phyloP scores from a whole-genome alignment of 2,888 invertebrate genomes.

The Pyrgus malvae region DNA sequence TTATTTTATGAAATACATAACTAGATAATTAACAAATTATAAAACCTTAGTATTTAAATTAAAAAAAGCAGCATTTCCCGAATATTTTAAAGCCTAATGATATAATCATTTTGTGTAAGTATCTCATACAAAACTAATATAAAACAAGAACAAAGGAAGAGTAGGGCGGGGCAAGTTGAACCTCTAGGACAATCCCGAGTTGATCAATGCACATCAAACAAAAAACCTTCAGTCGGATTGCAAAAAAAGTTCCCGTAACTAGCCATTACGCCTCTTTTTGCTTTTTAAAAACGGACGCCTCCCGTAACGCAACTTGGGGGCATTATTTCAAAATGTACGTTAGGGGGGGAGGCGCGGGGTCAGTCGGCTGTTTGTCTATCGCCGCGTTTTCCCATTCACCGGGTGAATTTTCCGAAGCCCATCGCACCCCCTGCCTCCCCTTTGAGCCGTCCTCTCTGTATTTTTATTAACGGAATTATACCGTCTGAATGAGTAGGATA shows the following conservation, averaged over 20 bases:
- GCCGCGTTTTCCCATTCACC: conserved; percentile 79
- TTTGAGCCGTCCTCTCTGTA: conserved; percentile 64
- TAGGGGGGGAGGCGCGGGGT: conserved; percentile 59
- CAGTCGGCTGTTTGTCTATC: conserved; percentile 75
- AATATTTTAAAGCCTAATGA: too few relatives aligned
- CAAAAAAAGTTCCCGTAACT: conserved; percentile 21
- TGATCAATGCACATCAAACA: neutral
- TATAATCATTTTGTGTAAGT: too few relatives aligned
- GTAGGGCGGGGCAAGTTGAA: neutral
- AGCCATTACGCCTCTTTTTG: conserved; percentile 34
- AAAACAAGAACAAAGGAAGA: neutral
- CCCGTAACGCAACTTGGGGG: conserved; percentile 49
- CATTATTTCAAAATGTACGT: conserved; percentile 77
- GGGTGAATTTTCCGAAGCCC: conserved; percentile 80
- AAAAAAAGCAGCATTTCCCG: too few relatives aligned
- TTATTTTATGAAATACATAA: too few relatives aligned
- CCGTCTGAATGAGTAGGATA: conserved; percentile 70
- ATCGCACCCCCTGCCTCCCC: conserved; percentile 60
- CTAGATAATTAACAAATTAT: too few relatives aligned
- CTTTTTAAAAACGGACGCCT: conserved; percentile 42
- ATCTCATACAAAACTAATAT: too few relatives aligned
- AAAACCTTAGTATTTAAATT: too few relatives aligned
- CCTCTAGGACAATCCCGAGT: neutral
- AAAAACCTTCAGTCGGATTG: conserved; percentile 6
- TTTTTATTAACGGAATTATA: conserved; percentile 80